Base-by-base conservation (phyloP, 2,888 invertebrate species). In the Leucoptera coffeella region DNA sequence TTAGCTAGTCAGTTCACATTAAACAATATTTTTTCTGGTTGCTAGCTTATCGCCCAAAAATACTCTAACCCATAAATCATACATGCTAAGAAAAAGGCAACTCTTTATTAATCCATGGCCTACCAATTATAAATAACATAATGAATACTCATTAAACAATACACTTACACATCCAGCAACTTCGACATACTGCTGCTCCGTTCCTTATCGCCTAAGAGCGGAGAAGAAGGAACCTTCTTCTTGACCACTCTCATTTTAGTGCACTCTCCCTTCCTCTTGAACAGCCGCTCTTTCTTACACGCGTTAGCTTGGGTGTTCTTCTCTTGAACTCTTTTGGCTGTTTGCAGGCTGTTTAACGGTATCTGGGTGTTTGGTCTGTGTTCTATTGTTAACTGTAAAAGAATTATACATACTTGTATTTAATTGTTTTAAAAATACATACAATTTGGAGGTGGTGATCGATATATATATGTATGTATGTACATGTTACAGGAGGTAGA, bases 111-210 rank as follows among this genome's bases (percentile, higher is more conserved):
- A n/a, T n/a, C n/a, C n/a, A n/a, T n/a, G n/a, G n/a, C n/a, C n/a
- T n/a, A n/a, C n/a, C n/a, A n/a, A n/a, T n/a, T n/a, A n/a, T n/a
- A n/a, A n/a, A n/a, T n/a, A n/a, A n/a, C n/a, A n/a, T n/a, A n/a
- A n/a, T n/a, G n/a, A n/a, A n/a, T n/a, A n/a, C n/a, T n/a, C n/a
- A n/a, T n/a, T n/a, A 8, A 9, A 25, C 19, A 25, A 11, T n/a
- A 9, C 30, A 61, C 65, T 62, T 23, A 71, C 71, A 80, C 85
- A 38, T 90, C 89, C 13, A 89, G 65, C 27, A 90, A 50, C 38
- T 89, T 77, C 6, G 89, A 89, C 81, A 89, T 83, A 12, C 89
- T 90, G 34, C 87, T 87, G 40, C 89, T 87, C 31, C 86, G 73
- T 48, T 88, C 89, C 45, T 88, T 88, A 33, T 85, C 84, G 22